A percentile compares a stretch with the other conserved stretches of the same genome.
These are phyloP conservation scores for Lysandra coridon DNA, from an alignment of 2,888 invertebrate species.

Conservation along the genomic window DNA sequence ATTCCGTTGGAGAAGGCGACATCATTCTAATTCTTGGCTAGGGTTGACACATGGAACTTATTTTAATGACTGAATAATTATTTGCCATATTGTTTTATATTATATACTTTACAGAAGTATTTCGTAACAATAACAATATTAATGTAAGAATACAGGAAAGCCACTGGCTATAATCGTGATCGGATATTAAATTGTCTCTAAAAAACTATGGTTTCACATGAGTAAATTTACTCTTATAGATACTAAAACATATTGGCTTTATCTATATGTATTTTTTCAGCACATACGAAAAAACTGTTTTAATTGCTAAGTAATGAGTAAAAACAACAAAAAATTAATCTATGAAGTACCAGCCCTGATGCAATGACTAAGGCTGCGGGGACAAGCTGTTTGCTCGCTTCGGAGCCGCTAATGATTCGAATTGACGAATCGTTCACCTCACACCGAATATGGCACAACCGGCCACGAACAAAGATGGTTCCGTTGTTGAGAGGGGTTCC, in stretches of 20 bases:
- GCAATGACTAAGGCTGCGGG: conserved; percentile 24
- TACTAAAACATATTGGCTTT: no score
- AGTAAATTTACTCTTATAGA: no score
- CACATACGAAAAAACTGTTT: no score
- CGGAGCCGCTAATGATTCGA: conserved; percentile 43
- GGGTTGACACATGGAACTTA: conserved; percentile 7
- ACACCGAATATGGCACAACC: conserved; percentile 45
- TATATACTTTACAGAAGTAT: no score
- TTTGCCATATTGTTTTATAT: background rate
- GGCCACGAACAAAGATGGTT: background rate
- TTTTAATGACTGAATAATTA: background rate
- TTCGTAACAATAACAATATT: no score
- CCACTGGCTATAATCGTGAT: no score
- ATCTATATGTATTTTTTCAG: no score
- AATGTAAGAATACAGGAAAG: no score
- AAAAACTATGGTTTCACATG: no score
- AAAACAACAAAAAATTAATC: background rate
- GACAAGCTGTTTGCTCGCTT: conserved; percentile 38
- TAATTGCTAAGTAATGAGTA: background rate
- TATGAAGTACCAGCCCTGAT: background rate
- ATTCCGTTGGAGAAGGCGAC: conserved; percentile 19
- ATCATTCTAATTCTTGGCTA: conserved; percentile 24
- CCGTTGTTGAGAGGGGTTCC: background rate
- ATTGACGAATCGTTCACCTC: conserved; percentile 70
- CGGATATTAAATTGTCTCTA: no score